Evolutionary conservation across 2,797 vertebrate genomes (phyloP).

Genomic region (Brotula barbata): DNA sequence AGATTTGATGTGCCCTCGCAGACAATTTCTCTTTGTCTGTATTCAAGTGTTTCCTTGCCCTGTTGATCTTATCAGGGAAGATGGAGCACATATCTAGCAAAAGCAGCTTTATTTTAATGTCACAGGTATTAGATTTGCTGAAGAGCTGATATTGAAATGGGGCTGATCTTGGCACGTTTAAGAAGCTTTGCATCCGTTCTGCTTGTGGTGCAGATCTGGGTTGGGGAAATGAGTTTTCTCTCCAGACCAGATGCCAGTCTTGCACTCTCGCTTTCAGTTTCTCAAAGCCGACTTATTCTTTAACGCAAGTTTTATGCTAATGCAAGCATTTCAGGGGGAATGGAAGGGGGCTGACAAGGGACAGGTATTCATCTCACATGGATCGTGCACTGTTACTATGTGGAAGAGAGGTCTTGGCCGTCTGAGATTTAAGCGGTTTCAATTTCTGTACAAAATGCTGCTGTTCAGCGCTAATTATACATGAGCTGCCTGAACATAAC

Average conservation of each 20-base stretch:
- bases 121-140: slow-evolving; percentile 80
- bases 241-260: slow-evolving; percentile 25
- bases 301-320: slow-evolving; percentile 73
- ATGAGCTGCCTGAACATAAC: slow-evolving; percentile 54
- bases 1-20: slow-evolving; percentile 51
- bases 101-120: slow-evolving; percentile 79
- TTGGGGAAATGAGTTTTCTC: slow-evolving; percentile 59
- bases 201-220: slow-evolving; percentile 77
- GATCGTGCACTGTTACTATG: slow-evolving; percentile 55
- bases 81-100: slow-evolving; percentile 56
- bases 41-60: slow-evolving; percentile 63
- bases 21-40: slow-evolving; percentile 57
- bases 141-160: slow-evolving; percentile 78
- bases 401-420: slow-evolving; percentile 60
- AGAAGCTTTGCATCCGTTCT: slow-evolving; percentile 59
- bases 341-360: slow-evolving; percentile 39
- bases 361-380: slow-evolving; percentile 50
- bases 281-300: slow-evolving; percentile 26
- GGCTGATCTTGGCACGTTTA: slow-evolving; percentile 66
- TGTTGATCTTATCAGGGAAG: slow-evolving; percentile 71
- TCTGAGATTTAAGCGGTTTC: slow-evolving; percentile 61
- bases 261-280: slow-evolving; percentile 29
- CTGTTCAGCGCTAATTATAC: slow-evolving; percentile 66
- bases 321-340: slow-evolving; percentile 54
- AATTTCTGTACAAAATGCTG: slow-evolving; percentile 53